Conservation (phyloP, 2,888 invertebrate genomes). For the Plusia festucae region DNA sequence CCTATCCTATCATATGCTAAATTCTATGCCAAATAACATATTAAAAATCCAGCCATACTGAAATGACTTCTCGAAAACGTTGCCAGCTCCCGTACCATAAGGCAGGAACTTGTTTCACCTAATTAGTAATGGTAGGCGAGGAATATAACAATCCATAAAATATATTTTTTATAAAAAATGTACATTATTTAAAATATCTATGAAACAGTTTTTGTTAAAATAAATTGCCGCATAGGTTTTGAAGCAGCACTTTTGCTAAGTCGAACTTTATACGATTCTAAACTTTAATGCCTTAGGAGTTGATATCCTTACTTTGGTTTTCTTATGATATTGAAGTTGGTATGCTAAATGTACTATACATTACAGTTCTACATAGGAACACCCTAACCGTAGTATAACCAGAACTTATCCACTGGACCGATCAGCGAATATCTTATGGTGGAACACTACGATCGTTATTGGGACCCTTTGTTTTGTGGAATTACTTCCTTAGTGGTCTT, state of each 20-base stretch:
- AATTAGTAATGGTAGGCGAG: too few relatives aligned
- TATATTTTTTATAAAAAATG: too few relatives aligned
- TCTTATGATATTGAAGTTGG: too few relatives aligned
- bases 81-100: too few relatives aligned
- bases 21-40: too few relatives aligned
- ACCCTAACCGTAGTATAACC: conserved; percentile 36
- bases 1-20: too few relatives aligned
- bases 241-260: background rate
- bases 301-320: conserved; percentile 10
- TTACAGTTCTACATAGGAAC: conserved; percentile 41
- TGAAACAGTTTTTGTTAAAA: background rate
- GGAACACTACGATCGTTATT: conserved; percentile 70
- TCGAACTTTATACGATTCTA: background rate
- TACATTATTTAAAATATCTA: too few relatives aligned
- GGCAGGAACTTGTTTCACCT: too few relatives aligned
- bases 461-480: conserved; percentile 78
- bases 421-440: conserved; percentile 71
- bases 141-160: too few relatives aligned
- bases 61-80: too few relatives aligned
- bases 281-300: too few relatives aligned
- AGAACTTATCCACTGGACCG: conserved; percentile 69
- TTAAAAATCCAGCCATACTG: too few relatives aligned
- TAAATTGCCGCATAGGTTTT: background rate
- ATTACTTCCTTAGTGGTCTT: conserved; percentile 81
- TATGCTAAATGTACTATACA: conserved; percentile 30